Base-by-base conservation (phyloP, 2,797 vertebrate genomes). In the Artibeus jamaicensis region DNA sequence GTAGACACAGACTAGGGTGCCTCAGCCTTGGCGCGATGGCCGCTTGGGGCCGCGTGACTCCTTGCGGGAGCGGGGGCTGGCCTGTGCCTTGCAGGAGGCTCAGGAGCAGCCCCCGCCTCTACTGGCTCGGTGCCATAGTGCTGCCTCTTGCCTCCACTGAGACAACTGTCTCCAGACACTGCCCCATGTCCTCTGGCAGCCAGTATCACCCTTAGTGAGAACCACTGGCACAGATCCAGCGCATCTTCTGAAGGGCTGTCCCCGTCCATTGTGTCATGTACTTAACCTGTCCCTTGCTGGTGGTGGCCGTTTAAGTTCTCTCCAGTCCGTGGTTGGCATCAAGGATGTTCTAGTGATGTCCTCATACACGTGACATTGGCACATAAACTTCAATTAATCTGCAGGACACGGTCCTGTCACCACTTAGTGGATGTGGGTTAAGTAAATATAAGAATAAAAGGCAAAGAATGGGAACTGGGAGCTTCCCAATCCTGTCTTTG, bases 351-450 rank as follows among this genome's bases (percentile, higher is more conserved):
- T 34, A 48, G 44, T 24, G 67, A n/a, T 22, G 37, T 73, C 34
- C 77, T 32, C 8, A 6, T 55, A 78, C 34, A 2, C 5, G 39
- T 29, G 74, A 67, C 68, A 70, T 59, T 62, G 84, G 74, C 39
- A 26, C 83, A 59, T 5, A 26, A 39, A 57, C 9, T 0, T 34
- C 32, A 53, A 29, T 78, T 26, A 65, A 39, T 53, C 81, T 62
- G 65, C 24, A 62, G n/a, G 44, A 59, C 9, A 1, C 10, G 29
- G 92, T 71, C 92, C 84, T 29, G 11, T 68, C 62, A 4, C 70
- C 53, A 22, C 89, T 73, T 29, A 50, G 92, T 44, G 91, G 91
- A 86, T 59, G 71, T 32, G 57, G 68, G 39, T n/a, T 92, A 67
- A 77, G 44, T 34, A 48, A 85, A 77, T 48, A 79, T 2, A 76